Evolutionary conservation across 2,113 vertebrate genomes (phyloP).

Genomic region (Osmerus mordax): DNA sequence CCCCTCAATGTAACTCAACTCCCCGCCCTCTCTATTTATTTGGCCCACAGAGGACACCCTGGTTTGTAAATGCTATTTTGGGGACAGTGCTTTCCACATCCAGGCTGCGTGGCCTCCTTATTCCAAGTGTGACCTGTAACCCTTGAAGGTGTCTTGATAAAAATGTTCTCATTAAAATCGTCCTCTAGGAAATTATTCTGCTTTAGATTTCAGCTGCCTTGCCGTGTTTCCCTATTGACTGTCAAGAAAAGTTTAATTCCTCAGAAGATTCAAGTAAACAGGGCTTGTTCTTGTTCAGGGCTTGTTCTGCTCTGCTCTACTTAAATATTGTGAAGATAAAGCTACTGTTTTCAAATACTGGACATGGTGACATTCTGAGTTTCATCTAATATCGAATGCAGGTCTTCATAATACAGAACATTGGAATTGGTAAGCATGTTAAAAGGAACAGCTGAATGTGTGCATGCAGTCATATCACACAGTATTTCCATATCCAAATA

Average conservation of each 20-base stretch:
- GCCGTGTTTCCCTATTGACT: too few species aligned
- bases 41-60: constrained; percentile 27
- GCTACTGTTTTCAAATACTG: constrained; percentile 13
- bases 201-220: too few species aligned
- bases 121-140: neutral
- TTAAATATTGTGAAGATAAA: constrained; percentile 21
- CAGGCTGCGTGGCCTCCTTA: constrained; percentile 35
- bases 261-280: constrained; percentile 20
- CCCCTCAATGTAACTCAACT: neutral
- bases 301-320: constrained; percentile 21
- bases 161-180: neutral
- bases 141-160: neutral
- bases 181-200: too few species aligned
- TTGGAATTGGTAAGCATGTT: too few species aligned
- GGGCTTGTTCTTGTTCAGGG: constrained; percentile 5
- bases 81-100: constrained; percentile 25
- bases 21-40: constrained; percentile 18
- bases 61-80: constrained; percentile 36
- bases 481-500: too few species aligned
- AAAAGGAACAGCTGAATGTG: too few species aligned
- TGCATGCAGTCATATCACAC: too few species aligned
- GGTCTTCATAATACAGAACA: too few species aligned
- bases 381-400: too few species aligned
- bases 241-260: neutral
- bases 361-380: too few species aligned